phyloP scores from a whole-genome alignment of 2,797 vertebrate species.

The Sternarchorhynchus goeldii region DNA sequence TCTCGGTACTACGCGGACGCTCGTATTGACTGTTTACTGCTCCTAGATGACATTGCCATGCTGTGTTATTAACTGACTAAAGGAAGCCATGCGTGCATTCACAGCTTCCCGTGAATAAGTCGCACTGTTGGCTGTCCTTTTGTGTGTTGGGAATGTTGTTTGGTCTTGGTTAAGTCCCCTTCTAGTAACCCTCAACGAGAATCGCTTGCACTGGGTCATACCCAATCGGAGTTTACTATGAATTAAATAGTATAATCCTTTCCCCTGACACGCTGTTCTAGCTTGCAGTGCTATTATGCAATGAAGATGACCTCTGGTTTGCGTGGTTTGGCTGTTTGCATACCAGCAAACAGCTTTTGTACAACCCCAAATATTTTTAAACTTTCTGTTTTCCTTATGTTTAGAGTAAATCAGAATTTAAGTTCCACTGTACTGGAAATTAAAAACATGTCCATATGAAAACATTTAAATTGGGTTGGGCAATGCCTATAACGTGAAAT shows the following conservation, averaged over 20 bases:
- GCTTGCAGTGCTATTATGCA: slow-evolving; percentile 69
- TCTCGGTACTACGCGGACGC: not conserved
- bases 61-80: too few relatives aligned
- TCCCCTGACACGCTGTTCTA: slow-evolving; percentile 66
- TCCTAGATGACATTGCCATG: not conserved
- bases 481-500: not conserved
- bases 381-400: not conserved
- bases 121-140: not conserved
- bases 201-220: slow-evolving; percentile 50
- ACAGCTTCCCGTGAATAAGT: not conserved
- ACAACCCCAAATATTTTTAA: not conserved
- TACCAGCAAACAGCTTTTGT: slow-evolving; percentile 13
- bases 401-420: too few relatives aligned
- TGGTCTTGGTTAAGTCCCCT: not conserved
- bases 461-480: not conserved
- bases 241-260: slow-evolving; percentile 78
- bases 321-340: slow-evolving; percentile 54
- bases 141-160: not conserved
- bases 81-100: not conserved
- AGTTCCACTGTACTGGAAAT: not conserved
- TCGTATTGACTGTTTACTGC: slow-evolving; percentile 35
- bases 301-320: slow-evolving; percentile 63
- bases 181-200: slow-evolving; percentile 9
- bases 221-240: slow-evolving; percentile 72
- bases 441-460: not conserved